Percentiles rank a stretch among this genome's conserved stretches.
Evolutionary conservation across 2,797 vertebrate genomes (phyloP).

Genomic region (Rhinogobio ventralis): DNA sequence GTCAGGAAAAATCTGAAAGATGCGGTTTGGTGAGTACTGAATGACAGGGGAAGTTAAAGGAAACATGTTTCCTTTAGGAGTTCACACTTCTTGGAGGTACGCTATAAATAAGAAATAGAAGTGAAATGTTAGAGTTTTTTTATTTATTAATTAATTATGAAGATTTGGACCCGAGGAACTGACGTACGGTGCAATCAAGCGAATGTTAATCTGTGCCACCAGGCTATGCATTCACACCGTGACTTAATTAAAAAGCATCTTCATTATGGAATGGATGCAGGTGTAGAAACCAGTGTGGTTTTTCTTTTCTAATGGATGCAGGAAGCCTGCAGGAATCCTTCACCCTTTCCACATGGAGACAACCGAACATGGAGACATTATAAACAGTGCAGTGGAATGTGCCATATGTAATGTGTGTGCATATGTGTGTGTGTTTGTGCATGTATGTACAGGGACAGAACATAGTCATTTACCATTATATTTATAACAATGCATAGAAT

Average conservation of each 20-base stretch:
- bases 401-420: neutral
- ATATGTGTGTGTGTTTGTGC: no score
- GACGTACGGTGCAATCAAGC: neutral
- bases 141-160: neutral
- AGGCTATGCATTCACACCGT: neutral
- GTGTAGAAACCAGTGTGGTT: neutral
- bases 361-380: neutral
- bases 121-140: neutral
- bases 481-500: neutral
- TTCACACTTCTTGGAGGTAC: neutral
- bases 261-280: neutral
- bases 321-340: slow-evolving; percentile 6
- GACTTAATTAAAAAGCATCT: slow-evolving; percentile 6
- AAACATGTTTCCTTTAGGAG: neutral
- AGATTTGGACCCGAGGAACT: slow-evolving; percentile 15
- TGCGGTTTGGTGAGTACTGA: neutral
- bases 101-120: neutral
- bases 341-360: neutral
- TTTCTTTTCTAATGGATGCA: neutral
- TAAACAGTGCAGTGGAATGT: neutral
- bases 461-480: neutral
- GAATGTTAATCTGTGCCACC: neutral
- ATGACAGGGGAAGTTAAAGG: neutral
- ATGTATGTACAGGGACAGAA: neutral
- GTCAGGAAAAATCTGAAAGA: neutral